These are phyloP conservation scores for Nasua narica DNA, from an alignment of 2,797 vertebrate species.

Conservation along the genomic window DNA sequence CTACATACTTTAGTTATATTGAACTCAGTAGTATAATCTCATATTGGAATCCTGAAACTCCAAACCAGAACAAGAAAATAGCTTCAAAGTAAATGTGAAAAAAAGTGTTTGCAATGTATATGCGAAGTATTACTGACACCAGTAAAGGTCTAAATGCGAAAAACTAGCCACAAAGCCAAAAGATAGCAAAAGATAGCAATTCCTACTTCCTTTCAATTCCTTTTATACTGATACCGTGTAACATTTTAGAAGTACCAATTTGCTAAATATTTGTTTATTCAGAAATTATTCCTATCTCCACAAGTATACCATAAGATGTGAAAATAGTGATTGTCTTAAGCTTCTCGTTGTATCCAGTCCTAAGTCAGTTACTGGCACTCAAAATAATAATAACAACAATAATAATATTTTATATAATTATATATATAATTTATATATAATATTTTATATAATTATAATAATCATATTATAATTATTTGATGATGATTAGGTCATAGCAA, in stretches of 20 bases:
- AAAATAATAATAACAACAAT: not conserved
- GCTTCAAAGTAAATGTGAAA: not conserved
- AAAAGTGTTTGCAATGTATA: not conserved
- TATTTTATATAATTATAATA: not conserved
- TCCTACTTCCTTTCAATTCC: not conserved
- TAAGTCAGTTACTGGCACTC: not conserved
- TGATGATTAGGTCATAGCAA: not conserved
- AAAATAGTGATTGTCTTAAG: not conserved
- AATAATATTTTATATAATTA: not conserved
- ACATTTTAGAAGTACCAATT: not conserved
- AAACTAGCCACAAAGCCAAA: not conserved
- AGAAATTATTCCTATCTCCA: not conserved
- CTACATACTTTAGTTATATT: not conserved
- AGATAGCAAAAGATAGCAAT: not conserved
- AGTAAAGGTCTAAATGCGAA: not conserved
- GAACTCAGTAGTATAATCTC: not conserved
- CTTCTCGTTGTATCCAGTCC: not conserved
- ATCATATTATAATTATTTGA: not conserved
- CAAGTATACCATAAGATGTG: not conserved
- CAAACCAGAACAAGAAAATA: not conserved
- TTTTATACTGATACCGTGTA: not conserved
- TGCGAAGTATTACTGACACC: not conserved
- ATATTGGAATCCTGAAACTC: not conserved
- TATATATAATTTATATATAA: no score
- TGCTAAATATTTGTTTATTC: not conserved